These are phyloP conservation scores for Morbakka virulenta DNA, from an alignment of 30 jellyfish, hydroid and myxozoan genomes.

Conservation along the genomic window DNA sequence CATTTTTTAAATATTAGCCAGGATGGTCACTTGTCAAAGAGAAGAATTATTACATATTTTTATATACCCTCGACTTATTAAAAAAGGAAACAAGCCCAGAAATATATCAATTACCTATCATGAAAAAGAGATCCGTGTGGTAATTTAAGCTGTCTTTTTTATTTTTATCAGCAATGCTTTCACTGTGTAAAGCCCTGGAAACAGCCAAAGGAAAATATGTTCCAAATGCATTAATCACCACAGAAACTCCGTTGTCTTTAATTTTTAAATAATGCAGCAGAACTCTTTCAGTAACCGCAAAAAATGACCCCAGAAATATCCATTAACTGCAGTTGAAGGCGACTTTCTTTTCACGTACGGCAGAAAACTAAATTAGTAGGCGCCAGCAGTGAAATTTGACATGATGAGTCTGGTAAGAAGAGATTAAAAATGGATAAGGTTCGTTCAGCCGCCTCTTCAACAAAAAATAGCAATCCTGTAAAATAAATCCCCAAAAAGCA, in stretches of 20 bases:
- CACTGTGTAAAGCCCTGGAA: slow-evolving; percentile 41
- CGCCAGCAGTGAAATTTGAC: slow-evolving; percentile 85
- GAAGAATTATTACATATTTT: too few species aligned
- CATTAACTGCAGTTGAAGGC: slow-evolving; percentile 69
- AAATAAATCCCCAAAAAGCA: too few species aligned
- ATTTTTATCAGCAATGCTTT: slow-evolving; percentile 48
- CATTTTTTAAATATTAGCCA: too few species aligned
- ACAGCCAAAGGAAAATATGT: slow-evolving; percentile 92
- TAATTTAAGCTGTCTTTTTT: slow-evolving; percentile 69
- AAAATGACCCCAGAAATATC: slow-evolving; percentile 65
- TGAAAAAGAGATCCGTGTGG: slow-evolving; percentile 76
- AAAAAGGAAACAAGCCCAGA: too few species aligned
- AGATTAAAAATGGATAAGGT: too few species aligned
- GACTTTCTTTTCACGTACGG: slow-evolving; percentile 77
- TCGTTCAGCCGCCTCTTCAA: too few species aligned
- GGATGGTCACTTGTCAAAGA: too few species aligned
- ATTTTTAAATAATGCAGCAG: slow-evolving; percentile 46
- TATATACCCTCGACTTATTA: too few species aligned
- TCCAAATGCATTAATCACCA: slow-evolving; percentile 86
- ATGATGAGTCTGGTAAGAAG: slow-evolving; percentile 59
- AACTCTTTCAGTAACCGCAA: slow-evolving; percentile 63
- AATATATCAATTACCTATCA: slow-evolving; percentile 90
- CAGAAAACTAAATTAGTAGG: slow-evolving; percentile 83
- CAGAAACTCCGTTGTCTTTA: slow-evolving; percentile 91
- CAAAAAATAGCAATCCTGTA: too few species aligned